phyloP scores from a whole-genome alignment of 2,797 vertebrate genomes.

The Diplodus sargus region DNA sequence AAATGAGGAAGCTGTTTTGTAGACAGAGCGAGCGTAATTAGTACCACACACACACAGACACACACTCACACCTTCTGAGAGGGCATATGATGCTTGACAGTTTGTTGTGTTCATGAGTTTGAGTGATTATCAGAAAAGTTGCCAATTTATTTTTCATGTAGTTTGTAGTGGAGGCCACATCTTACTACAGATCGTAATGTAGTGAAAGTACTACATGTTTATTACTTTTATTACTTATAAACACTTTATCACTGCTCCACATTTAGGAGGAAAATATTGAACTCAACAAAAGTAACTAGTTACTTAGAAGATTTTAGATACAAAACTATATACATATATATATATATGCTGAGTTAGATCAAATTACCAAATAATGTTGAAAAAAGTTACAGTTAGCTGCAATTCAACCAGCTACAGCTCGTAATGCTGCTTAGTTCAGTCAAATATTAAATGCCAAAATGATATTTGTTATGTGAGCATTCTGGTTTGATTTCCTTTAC shows the following conservation, averaged over 20 bases:
- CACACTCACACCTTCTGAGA: constrained; percentile 14
- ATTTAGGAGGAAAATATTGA: background rate
- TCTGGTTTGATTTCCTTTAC: too few species aligned
- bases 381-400: background rate
- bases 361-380: background rate
- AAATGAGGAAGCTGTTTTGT: constrained; percentile 84
- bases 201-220: background rate
- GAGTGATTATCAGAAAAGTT: constrained; percentile 7
- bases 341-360: background rate
- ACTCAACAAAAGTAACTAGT: too few species aligned
- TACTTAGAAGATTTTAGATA: background rate
- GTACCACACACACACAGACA: constrained; percentile 64
- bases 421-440: background rate
- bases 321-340: background rate
- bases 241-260: background rate
- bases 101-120: background rate
- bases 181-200: background rate
- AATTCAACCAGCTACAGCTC: background rate
- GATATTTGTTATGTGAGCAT: too few species aligned
- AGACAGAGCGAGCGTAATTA: constrained; percentile 80
- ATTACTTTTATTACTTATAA: background rate
- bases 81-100: constrained; percentile 1
- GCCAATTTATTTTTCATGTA: background rate
- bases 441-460: too few species aligned
- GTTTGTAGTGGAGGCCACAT: background rate